Conservation (phyloP, 2,797 vertebrate genomes). For the Triplophysa bombifrons region DNA sequence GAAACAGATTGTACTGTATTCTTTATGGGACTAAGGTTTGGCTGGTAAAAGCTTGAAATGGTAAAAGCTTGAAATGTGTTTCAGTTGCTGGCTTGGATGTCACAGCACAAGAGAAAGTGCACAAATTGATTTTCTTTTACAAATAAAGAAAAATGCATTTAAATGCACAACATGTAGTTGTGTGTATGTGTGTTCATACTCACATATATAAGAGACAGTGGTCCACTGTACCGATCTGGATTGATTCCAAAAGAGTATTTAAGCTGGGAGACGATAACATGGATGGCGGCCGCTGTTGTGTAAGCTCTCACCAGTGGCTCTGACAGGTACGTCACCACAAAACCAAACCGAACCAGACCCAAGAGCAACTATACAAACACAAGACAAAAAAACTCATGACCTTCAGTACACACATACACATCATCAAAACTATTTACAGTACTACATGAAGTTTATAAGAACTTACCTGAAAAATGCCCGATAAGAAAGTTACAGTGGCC, state of each 20-base stretch:
- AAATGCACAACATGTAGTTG: slow-evolving; percentile 30
- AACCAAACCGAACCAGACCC: slow-evolving; percentile 88
- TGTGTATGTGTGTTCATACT: slow-evolving; percentile 66
- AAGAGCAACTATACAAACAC: slow-evolving; percentile 65
- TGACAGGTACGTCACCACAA: slow-evolving; percentile 93
- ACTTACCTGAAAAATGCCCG: slow-evolving; percentile 89
- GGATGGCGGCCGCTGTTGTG: slow-evolving; percentile 86
- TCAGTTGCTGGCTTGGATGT: no score
- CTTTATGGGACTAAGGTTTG: not conserved
- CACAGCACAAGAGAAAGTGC: no score
- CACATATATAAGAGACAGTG: slow-evolving; percentile 76
- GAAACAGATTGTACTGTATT: no score
- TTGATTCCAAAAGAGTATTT: slow-evolving; percentile 88
- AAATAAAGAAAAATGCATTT: no score
- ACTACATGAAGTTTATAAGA: not conserved
- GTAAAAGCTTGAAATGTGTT: no score
- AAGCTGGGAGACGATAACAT: slow-evolving; percentile 91
- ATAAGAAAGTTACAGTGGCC: slow-evolving; percentile 83
- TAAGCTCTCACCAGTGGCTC: slow-evolving; percentile 91
- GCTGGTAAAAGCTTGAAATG: not conserved
- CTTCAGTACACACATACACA: slow-evolving; percentile 9
- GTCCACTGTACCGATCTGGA: slow-evolving; percentile 75
- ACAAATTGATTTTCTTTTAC: no score
- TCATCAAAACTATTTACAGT: not conserved
- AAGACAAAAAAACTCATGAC: not conserved